Evolutionary conservation across 2,113 vertebrate genomes (phyloP).

Genomic region (Corvus cornix): DNA sequence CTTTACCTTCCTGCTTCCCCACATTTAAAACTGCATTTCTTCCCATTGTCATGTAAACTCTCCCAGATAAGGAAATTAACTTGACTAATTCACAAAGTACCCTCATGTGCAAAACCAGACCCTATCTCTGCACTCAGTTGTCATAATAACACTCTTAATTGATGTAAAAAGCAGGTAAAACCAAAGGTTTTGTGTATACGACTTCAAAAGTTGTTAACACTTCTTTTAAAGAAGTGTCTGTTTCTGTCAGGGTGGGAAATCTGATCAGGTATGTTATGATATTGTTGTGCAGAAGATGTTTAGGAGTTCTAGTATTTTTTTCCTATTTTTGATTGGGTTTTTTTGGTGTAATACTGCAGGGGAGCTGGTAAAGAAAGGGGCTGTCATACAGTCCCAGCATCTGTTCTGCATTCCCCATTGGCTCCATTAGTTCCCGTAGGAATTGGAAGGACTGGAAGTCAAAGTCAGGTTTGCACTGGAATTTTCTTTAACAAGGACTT

Average conservation of each 20-base stretch:
- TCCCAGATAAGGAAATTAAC: neutral
- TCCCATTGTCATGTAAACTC: neutral
- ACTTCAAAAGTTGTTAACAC: neutral
- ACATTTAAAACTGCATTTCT: neutral
- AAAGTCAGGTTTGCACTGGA: neutral
- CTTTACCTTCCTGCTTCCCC: neutral
- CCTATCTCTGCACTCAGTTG: neutral
- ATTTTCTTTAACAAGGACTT: neutral
- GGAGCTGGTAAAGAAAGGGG: neutral
- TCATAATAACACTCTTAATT: neutral
- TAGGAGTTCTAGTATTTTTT: neutral
- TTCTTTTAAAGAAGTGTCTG: neutral
- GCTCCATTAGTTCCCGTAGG: neutral
- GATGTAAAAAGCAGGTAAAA: neutral
- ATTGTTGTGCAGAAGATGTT: neutral
- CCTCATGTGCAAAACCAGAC: neutral
- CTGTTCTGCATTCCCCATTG: neutral
- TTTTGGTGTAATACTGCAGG: neutral
- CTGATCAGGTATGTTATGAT: neutral
- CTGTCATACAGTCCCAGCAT: neutral
- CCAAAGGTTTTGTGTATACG: neutral
- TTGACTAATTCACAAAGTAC: neutral
- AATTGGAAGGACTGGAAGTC: neutral
- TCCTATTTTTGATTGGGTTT: neutral
- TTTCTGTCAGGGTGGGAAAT: neutral